Base-by-base conservation (phyloP, 2,888 invertebrate species). In the Ochropleura plecta region DNA sequence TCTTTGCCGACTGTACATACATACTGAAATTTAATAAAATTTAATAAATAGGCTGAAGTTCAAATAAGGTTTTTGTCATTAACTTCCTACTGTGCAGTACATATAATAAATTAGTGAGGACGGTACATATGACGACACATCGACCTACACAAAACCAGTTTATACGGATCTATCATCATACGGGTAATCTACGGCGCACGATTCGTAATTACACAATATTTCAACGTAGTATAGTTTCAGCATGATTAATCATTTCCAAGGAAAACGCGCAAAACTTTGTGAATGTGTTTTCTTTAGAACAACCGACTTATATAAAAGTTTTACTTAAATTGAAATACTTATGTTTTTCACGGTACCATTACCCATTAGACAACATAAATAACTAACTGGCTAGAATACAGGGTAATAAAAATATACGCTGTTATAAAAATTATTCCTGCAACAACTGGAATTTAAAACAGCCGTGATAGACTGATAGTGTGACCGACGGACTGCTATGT, bases 321-420 rank as follows among this genome's bases (percentile, higher is more conserved):
- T 16, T 10, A 62, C 53, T 59, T 9, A 14, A 59, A 16, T 44
- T 51, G 9, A 20, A 62, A 18, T 30, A 64, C 30, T 2, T 64
- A 53, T 40, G 59, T 16, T 59, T 8, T 59, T 40, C 18, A 16
- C 16, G 30, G 78, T 62, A n/a, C 42, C 30, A n/a, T 60, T 48
- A 51, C 0, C 46, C n/a, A 62, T 48, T 5, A 9, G 53, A 60
- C 30, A 62, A 42, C 30, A 76, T 76, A 44, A 77, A 77, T 60
- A 66, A 48, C 1, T 0, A 30, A 30, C 30, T n/a, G n/a, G n/a
- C 12, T 48, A 60, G 20, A 67, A 10, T 18, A 16, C 3, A 44
- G 2, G 48, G 16, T 16, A 7, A 76, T 57, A 76, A 44, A 74
- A 49, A 55, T n/a, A 42, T 55, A 14, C 9, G 53, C 16, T 1